phyloP scores from a whole-genome alignment of 2,113 vertebrate genomes.

The Chionodraco myersi region DNA sequence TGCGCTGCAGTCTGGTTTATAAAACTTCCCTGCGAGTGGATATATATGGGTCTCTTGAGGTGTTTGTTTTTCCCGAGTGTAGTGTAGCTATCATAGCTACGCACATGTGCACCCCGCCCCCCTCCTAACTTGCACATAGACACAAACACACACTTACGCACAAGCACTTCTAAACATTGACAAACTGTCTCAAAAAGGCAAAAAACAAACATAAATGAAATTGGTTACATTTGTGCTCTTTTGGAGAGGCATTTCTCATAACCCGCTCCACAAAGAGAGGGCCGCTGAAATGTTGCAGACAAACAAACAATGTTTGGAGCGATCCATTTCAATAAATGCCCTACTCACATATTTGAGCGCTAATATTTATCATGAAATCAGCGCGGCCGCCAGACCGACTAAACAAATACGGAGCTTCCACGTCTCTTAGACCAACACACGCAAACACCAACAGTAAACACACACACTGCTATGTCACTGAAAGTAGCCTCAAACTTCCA shows the following conservation, averaged over 20 bases:
- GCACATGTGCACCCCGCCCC: slow-evolving; percentile 67
- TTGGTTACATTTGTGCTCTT: slow-evolving; percentile 59
- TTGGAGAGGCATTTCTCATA: slow-evolving; percentile 68
- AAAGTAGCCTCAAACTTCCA: slow-evolving; percentile 22
- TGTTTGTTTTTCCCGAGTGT: slow-evolving; percentile 90
- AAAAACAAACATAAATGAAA: slow-evolving; percentile 71
- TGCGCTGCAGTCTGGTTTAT: slow-evolving; percentile 86
- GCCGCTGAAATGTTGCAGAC: slow-evolving; percentile 60
- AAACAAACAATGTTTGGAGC: slow-evolving; percentile 76
- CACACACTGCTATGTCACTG: slow-evolving; percentile 14
- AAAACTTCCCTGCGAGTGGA: slow-evolving; percentile 92
- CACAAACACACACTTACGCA: slow-evolving; percentile 32
- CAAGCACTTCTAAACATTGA: slow-evolving; percentile 69
- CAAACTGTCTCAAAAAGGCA: slow-evolving; percentile 68
- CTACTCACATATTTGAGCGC: slow-evolving; percentile 75
- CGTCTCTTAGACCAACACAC: slow-evolving; percentile 66
- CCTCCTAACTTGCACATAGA: neutral
- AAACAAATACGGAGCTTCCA: slow-evolving; percentile 71
- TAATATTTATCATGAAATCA: slow-evolving; percentile 79
- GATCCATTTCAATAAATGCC: slow-evolving; percentile 75
- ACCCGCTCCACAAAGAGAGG: slow-evolving; percentile 54
- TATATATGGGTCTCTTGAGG: slow-evolving; percentile 86
- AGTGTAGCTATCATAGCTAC: slow-evolving; percentile 85
- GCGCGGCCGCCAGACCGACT: slow-evolving; percentile 63
- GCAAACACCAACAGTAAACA: slow-evolving; percentile 62